Evolutionary conservation across 2,113 vertebrate species (phyloP).

Genomic region (Carassius auratus): DNA sequence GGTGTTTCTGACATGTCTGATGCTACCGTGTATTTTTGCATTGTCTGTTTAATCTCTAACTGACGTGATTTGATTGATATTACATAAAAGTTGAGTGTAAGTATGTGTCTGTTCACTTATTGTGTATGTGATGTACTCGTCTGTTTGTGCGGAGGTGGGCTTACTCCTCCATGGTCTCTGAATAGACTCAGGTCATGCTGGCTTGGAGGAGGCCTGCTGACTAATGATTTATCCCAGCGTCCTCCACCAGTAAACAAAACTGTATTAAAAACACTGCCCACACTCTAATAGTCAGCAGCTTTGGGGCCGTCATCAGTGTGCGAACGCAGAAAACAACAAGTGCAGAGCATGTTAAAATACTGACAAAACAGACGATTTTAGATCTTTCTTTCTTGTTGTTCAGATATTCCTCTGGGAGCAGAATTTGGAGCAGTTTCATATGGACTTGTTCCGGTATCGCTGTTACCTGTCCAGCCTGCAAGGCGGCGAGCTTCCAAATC

Average conservation of each 20-base stretch:
- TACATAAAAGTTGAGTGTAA: slow-evolving; percentile 6
- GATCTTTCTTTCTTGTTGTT: slow-evolving; percentile 14
- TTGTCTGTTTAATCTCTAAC: background rate
- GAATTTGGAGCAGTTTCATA: slow-evolving; percentile 94
- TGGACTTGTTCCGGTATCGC: slow-evolving; percentile 89
- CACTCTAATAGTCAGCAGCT: slow-evolving; percentile 19
- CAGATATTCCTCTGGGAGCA: slow-evolving; percentile 83
- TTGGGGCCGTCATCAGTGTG: background rate
- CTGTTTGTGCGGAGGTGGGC: slow-evolving; percentile 31
- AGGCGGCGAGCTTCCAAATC: slow-evolving; percentile 88
- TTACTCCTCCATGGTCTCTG: slow-evolving; percentile 55
- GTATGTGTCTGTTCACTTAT: slow-evolving; percentile 46
- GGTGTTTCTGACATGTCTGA: background rate
- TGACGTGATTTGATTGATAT: background rate
- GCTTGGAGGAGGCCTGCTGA: slow-evolving; percentile 44
- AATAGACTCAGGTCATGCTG: slow-evolving; percentile 41
- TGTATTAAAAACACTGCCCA: slow-evolving; percentile 34
- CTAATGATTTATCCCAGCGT: slow-evolving; percentile 32
- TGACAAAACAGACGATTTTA: background rate
- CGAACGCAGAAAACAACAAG: background rate
- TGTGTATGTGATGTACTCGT: slow-evolving; percentile 13
- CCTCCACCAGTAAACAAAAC: slow-evolving; percentile 9
- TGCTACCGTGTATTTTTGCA: background rate
- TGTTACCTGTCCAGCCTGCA: slow-evolving; percentile 88
- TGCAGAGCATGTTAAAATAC: background rate